Conservation (phyloP, 1,140 invertebrate genomes). For the Apis florea region DNA sequence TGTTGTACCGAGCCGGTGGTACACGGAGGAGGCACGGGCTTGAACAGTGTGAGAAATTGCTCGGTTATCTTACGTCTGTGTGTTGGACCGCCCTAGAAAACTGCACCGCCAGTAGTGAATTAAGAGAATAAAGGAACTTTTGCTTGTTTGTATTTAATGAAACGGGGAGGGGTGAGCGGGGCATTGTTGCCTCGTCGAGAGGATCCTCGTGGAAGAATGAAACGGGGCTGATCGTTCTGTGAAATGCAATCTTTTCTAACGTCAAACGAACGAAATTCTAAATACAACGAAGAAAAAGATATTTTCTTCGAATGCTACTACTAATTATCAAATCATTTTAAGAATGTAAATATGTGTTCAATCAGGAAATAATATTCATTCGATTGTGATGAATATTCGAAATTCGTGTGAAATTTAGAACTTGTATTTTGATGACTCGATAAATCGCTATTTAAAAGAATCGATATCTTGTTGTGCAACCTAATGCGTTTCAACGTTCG, state of each 20-base stretch:
- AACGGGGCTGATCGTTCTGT: not conserved
- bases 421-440: too few relatives aligned
- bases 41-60: slow-evolving; percentile 20
- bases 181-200: not conserved
- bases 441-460: too few relatives aligned
- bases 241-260: not conserved
- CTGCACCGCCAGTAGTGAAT: not conserved
- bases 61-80: slow-evolving; percentile 5
- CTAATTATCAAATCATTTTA: too few relatives aligned
- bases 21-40: not conserved
- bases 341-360: too few relatives aligned
- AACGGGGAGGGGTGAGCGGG: not conserved
- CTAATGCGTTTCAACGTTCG: too few relatives aligned
- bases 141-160: slow-evolving; percentile 1
- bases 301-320: too few relatives aligned
- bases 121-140: not conserved
- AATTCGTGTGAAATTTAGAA: too few relatives aligned
- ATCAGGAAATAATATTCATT: too few relatives aligned
- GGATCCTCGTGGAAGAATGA: not conserved
- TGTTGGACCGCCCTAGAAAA: not conserved
- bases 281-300: not conserved
- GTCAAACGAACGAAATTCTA: not conserved
- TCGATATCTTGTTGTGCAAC: too few relatives aligned
- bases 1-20: not conserved
- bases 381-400: too few relatives aligned